Conservation (phyloP, 2,888 invertebrate genomes). For the Napeogenes inachia region DNA sequence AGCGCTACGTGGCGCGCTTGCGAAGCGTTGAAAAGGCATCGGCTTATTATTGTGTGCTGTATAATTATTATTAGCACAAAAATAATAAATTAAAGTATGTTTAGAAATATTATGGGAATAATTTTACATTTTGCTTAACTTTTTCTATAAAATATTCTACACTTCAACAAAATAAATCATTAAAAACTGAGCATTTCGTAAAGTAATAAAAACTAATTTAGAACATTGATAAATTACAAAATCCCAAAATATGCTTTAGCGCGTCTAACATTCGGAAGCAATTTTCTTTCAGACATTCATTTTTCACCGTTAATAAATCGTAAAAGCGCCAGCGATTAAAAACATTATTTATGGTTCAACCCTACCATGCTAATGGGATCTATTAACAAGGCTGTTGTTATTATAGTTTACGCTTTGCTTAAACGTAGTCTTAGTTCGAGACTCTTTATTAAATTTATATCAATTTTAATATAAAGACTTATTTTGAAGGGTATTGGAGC, state of each 20-base stretch:
- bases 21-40: background rate
- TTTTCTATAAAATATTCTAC: background rate
- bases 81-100: background rate
- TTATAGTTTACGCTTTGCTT: too few relatives aligned
- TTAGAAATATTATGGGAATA: background rate
- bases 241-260: background rate
- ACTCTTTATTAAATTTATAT: too few relatives aligned
- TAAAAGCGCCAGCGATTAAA: constrained; percentile 29
- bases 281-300: constrained; percentile 13
- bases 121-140: background rate
- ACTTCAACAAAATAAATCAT: too few relatives aligned
- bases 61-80: background rate
- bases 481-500: too few relatives aligned
- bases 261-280: constrained; percentile 1
- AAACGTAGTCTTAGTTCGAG: too few relatives aligned
- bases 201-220: background rate
- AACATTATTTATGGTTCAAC: constrained; percentile 30
- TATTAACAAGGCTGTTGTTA: too few relatives aligned
- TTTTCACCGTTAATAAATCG: constrained; percentile 31
- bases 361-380: constrained; percentile 21
- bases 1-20: constrained; percentile 26
- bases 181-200: too few relatives aligned
- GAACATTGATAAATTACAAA: background rate
- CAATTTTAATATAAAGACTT: too few relatives aligned
- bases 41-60: background rate